A percentile compares a stretch with the other conserved stretches of the same genome.
Evolutionary conservation across 2,888 invertebrate genomes (phyloP).

Genomic region (Nomada fabriciana): DNA sequence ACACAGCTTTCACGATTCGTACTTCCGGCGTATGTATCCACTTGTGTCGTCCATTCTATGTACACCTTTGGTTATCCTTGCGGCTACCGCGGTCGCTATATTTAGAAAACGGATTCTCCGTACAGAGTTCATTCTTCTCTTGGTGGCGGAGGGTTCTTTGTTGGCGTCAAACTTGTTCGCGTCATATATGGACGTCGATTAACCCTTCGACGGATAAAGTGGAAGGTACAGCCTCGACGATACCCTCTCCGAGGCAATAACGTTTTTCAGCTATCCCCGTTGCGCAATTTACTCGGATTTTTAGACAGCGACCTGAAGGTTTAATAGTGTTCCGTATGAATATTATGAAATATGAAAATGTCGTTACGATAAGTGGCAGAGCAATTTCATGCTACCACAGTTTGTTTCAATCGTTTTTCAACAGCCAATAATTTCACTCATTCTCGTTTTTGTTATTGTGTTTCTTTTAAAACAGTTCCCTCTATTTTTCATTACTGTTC

Average conservation of each 20-base stretch:
- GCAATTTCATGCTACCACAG: no score
- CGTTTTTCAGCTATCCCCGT: constrained; percentile 17
- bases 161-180: constrained; percentile 36
- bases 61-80: background rate
- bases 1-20: no score
- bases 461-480: no score
- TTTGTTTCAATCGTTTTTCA: no score
- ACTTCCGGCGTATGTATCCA: background rate
- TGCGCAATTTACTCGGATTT: constrained; percentile 21
- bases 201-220: constrained; percentile 32
- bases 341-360: background rate
- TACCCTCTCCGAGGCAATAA: constrained; percentile 10
- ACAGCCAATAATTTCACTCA: no score
- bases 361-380: background rate
- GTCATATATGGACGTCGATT: constrained; percentile 29
- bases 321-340: background rate
- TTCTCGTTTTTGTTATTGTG: no score
- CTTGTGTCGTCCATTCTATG: background rate
- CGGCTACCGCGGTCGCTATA: constrained; percentile 52
- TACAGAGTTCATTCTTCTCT: constrained; percentile 28
- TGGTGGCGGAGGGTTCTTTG: constrained; percentile 22
- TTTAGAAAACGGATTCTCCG: constrained; percentile 36
- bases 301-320: background rate
- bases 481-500: no score
- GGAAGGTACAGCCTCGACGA: background rate